Base-by-base conservation (phyloP, 2,888 invertebrate genomes). In the Phrixothrix hirtus region DNA sequence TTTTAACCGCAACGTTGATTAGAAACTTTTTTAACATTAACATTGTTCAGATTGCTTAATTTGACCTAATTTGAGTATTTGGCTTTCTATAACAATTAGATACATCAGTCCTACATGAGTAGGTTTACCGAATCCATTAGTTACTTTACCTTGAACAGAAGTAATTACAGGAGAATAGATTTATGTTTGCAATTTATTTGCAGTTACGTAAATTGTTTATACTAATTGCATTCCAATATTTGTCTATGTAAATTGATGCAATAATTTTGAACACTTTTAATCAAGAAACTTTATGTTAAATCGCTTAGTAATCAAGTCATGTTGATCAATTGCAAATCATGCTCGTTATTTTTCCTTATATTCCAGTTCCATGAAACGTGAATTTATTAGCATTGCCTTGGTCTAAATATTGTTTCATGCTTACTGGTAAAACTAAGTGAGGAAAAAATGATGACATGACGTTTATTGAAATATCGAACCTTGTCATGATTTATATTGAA, bases 221-320 rank as follows among this genome's bases (percentile, higher is more conserved):
- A 25, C 46, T 46, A 46, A 46, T 46, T 46, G 36, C 36, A 29
- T 36, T 37, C 35, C 36, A 21, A 29, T 46, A 46, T 46, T 43
- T 43, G 42, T 43, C 42, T 26, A 11, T 12, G 6, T 12, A 31
- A 17, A 34, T 32, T 16, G 32, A 43, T 26, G 29, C 9, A 34
- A 26, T 34, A 26, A 32, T 43, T 43, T 43, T 43, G 16, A 17
- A 16, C n/a, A 9, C 13, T 25, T 13, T 10, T 32, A 43, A 43
- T 43, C 13, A 14, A 31, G 32, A 34, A 13, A 25, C 34, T 43
- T 43, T 43, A 43, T 26, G 21, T n/a, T 41, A 27, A 16, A 25
- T 36, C 39, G 27, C 25, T 15, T 14, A 11, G 39, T 16, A 29
- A 39, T 10, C 29, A 10, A 29, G 9, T 41, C 41, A 21, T 6